These are phyloP conservation scores for Capitella teleta DNA, from an alignment of 1,140 invertebrate species.

Conservation along the genomic window DNA sequence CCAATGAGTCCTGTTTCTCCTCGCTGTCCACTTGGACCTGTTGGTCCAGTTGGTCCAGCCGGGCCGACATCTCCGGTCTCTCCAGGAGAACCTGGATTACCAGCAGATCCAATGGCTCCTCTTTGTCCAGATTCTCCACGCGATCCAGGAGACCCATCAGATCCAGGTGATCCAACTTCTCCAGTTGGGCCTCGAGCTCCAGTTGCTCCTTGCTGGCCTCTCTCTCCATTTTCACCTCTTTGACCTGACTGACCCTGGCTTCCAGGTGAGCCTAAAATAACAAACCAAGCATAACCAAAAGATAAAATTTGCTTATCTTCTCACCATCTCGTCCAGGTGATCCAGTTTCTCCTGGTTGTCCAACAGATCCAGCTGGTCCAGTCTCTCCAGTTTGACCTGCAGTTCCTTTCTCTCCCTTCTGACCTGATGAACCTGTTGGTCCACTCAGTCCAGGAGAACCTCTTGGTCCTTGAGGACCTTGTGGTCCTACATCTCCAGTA, in stretches of 20 bases:
- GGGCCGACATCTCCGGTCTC: too few relatives aligned
- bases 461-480: not conserved
- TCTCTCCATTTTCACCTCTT: not conserved
- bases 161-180: not conserved
- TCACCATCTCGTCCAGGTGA: too few relatives aligned
- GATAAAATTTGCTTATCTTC: too few relatives aligned
- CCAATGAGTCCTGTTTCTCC: not conserved
- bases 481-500: not conserved
- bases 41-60: not conserved
- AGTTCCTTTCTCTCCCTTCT: not conserved
- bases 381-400: not conserved
- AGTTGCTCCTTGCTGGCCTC: not conserved
- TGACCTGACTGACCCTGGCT: not conserved
- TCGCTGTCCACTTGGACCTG: not conserved
- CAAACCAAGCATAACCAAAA: too few relatives aligned
- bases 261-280: not conserved
- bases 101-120: too few relatives aligned
- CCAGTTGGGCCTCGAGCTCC: conserved; percentile 1
- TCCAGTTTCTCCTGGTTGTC: not conserved
- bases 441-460: not conserved
- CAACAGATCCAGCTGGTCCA: not conserved
- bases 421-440: not conserved
- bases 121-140: too few relatives aligned
- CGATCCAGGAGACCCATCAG: not conserved
- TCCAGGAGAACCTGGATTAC: too few relatives aligned